Evolutionary conservation across 2,888 invertebrate genomes (phyloP).

Genomic region (Mechanitis mazaeus): DNA sequence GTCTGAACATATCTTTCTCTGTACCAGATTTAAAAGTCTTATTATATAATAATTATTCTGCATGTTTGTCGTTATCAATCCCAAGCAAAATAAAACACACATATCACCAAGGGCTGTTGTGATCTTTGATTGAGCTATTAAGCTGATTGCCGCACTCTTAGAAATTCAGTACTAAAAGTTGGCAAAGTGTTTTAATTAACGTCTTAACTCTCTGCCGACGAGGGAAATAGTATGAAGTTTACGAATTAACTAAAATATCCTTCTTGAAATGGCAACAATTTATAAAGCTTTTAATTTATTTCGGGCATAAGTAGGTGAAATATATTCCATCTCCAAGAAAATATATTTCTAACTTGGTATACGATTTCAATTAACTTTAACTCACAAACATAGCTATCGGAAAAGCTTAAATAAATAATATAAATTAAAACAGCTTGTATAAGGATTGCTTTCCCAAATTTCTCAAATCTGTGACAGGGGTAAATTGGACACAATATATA

Average conservation of each 20-base stretch:
- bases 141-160: constrained; percentile 68
- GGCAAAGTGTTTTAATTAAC: constrained; percentile 74
- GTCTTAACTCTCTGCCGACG: constrained; percentile 64
- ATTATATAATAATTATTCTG: too few species aligned
- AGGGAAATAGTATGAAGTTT: constrained; percentile 67
- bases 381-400: not conserved
- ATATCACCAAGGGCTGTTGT: constrained; percentile 44
- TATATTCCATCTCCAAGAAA: constrained; percentile 4
- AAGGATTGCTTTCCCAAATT: constrained; percentile 22
- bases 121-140: constrained; percentile 72
- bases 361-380: not conserved
- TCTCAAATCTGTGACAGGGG: constrained; percentile 46
- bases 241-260: constrained; percentile 72
- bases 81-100: constrained; percentile 8
- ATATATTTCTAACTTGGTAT: not conserved
- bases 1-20: too few species aligned
- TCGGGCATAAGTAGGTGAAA: constrained; percentile 14
- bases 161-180: constrained; percentile 73
- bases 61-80: not conserved
- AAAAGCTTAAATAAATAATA: not conserved
- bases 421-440: constrained; percentile 12
- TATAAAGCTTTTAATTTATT: constrained; percentile 30
- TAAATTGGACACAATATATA: constrained; percentile 59
- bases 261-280: constrained; percentile 33
- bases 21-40: too few species aligned